Evolutionary conservation across 2,888 invertebrate genomes (phyloP), one percentile per base, ranked within the genome.

Genomic region (Nymphalis c-album): DNA sequence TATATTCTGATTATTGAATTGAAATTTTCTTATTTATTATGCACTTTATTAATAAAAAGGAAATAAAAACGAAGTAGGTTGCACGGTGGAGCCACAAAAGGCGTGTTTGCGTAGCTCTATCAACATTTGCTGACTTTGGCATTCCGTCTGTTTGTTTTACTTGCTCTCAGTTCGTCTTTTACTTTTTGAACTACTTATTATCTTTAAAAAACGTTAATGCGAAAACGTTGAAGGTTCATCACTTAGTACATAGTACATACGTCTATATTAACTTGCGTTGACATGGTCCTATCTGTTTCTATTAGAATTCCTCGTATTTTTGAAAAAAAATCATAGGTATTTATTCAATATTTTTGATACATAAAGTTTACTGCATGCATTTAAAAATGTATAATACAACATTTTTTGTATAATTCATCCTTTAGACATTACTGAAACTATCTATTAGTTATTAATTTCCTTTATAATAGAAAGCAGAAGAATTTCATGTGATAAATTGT

Each of bases 81-180:
- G 62, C 57, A 55, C 35, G 53, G 64, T 16, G 46, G 51, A 71
- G 47, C 67, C 68, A 63, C 68, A 68, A 71, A 64, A 68, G 72
- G 66, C 53, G 50, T 68, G 68, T 71, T 74, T 72, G 73, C 70
- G 63, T 70, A 71, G 69, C 67, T 64, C 68, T 64, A 74, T 77
- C 76, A 77, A 77, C 74, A 75, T 77, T 77, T 75, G 71, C 72
- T 31, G 57, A 51, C 65, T 71, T 61, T 67, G 70, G 60, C 61
- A 58, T 64, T 46, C 57, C 66, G 61, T 66, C 46, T 60, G 66
- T 66, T 66, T 70, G 51, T 70, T 70, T 70, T 51, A 64, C 22
- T 40, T 61, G 50, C 63, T 67, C 67, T 63, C 63, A 58, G 64
- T 70, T 31, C 58, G 50, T 64, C 67, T 70, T 67, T 57, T 61